A percentile compares a stretch with the other conserved stretches of the same genome.
These are phyloP conservation scores for Lepidotrigona ventralis DNA, from an alignment of 1,140 invertebrate species.

Conservation along the genomic window DNA sequence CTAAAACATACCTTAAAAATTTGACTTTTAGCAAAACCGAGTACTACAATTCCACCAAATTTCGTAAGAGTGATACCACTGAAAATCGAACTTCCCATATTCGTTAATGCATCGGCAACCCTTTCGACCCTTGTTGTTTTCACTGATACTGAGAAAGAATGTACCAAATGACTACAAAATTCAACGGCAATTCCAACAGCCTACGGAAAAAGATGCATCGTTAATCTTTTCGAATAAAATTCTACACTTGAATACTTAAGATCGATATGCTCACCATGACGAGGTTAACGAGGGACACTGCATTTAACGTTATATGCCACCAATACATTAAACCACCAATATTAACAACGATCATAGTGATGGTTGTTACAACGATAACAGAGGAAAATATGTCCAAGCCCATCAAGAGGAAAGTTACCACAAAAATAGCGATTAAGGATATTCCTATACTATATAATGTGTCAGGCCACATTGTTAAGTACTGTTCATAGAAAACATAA, in stretches of 20 bases:
- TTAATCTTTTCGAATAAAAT: background rate
- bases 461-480: slow-evolving; percentile 97
- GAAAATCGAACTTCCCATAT: slow-evolving; percentile 97
- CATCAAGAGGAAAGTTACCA: slow-evolving; percentile 96
- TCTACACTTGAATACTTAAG: background rate
- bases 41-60: slow-evolving; percentile 96
- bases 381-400: slow-evolving; percentile 96
- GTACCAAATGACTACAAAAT: slow-evolving; percentile 98
- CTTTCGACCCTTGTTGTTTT: slow-evolving; percentile 86
- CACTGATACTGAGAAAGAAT: slow-evolving; percentile 92
- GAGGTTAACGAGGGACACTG: slow-evolving; percentile 98
- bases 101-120: slow-evolving; percentile 90
- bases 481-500: slow-evolving; percentile 99
- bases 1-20: slow-evolving; percentile 88
- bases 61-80: slow-evolving; percentile 99
- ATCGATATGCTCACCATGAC: slow-evolving; percentile 90
- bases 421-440: slow-evolving; percentile 94
- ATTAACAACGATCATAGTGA: slow-evolving; percentile 96
- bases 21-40: slow-evolving; percentile 97
- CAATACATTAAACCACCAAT: slow-evolving; percentile 98
- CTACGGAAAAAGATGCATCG: slow-evolving; percentile 75
- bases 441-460: slow-evolving; percentile 93
- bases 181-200: slow-evolving; percentile 98
- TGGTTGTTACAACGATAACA: slow-evolving; percentile 93
- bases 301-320: slow-evolving; percentile 97